These are phyloP conservation scores for Margarornis squamiger DNA, from an alignment of 2,797 vertebrate genomes.

Conservation along the genomic window DNA sequence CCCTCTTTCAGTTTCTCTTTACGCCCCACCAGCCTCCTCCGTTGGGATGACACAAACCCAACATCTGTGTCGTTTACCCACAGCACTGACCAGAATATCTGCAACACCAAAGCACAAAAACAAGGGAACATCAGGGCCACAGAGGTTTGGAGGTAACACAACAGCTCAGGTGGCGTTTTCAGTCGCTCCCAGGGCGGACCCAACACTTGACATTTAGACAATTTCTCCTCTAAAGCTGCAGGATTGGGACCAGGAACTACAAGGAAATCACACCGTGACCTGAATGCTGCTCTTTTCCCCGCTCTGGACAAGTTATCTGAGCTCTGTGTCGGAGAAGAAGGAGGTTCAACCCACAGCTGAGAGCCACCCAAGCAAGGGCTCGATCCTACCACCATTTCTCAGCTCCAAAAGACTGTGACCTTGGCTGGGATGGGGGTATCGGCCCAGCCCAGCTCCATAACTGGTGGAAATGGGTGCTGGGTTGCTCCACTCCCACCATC, in stretches of 20 bases:
- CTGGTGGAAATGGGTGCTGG: neutral
- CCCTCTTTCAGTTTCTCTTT: neutral
- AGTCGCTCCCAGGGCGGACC: neutral
- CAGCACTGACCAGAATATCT: neutral
- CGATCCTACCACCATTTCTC: neutral
- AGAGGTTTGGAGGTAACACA: neutral
- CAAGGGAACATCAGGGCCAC: neutral
- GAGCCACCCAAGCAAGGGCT: neutral
- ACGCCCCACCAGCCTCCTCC: no score
- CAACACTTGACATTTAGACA: neutral
- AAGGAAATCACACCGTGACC: neutral
- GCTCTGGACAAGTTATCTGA: fast-evolving
- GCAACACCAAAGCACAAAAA: neutral
- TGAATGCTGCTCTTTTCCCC: fast-evolving
- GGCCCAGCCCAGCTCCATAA: neutral
- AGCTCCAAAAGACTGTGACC: neutral
- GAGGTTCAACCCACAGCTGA: neutral
- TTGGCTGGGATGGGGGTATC: neutral
- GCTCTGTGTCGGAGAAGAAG: neutral
- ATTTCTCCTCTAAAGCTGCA: neutral
- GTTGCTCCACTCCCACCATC: neutral
- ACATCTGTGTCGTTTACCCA: fast-evolving
- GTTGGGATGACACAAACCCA: neutral
- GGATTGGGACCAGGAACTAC: neutral
- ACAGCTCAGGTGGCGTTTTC: neutral